Conservation (phyloP, 2,888 invertebrate species). For the Digitonthophagus gazella region DNA sequence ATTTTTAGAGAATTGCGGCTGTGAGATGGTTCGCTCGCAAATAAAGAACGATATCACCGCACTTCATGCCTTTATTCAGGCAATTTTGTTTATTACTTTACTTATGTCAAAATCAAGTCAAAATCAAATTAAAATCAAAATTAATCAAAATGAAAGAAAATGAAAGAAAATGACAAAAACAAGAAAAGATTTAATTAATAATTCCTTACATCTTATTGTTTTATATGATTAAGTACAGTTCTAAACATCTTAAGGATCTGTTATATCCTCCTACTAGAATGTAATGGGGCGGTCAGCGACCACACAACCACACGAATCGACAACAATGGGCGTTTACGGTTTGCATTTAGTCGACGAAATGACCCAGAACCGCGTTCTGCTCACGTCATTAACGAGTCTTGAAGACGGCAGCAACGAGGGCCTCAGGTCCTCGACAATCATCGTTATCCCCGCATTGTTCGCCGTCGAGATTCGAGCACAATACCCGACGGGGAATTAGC, state of each 20-base stretch:
- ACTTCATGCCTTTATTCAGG: slow-evolving; percentile 4
- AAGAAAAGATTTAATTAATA: too few relatives aligned
- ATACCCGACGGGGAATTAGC: background rate
- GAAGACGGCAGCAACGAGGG: background rate
- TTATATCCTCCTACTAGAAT: background rate
- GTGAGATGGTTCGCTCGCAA: slow-evolving; percentile 16
- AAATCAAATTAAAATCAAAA: too few relatives aligned
- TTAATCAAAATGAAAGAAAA: too few relatives aligned
- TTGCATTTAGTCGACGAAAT: background rate
- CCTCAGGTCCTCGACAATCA: background rate
- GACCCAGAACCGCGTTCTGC: background rate
- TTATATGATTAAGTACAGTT: background rate
- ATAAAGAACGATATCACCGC: background rate
- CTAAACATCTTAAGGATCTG: background rate
- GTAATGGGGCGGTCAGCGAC: background rate
- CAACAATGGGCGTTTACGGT: background rate
- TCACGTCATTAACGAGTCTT: background rate
- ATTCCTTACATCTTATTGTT: too few relatives aligned
- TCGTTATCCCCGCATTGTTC: background rate
- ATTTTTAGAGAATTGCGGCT: slow-evolving; percentile 22
- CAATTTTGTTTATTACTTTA: slow-evolving; percentile 10
- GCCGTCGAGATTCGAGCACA: background rate
- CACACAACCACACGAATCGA: background rate
- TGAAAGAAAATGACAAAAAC: too few relatives aligned
- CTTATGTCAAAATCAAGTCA: slow-evolving; percentile 6